Percentiles rank a stretch among this genome's conserved stretches.
Conservation (phyloP, 1,140 invertebrate species). For the Mizuhopecten yessoensis region DNA sequence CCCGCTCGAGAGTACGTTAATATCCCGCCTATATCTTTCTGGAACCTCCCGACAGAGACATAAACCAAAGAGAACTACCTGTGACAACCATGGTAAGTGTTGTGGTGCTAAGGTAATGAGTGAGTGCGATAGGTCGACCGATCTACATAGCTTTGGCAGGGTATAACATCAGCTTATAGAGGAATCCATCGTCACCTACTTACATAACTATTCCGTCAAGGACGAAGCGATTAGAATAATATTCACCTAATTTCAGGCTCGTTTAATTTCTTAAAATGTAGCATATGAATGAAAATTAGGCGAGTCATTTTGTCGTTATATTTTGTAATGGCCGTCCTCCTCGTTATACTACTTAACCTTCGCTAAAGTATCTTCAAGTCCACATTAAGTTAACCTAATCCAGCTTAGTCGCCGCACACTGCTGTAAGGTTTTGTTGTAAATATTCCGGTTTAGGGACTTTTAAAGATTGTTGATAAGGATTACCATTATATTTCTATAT, state of each 20-base stretch:
- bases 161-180: background rate
- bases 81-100: background rate
- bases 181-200: background rate
- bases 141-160: background rate
- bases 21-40: background rate
- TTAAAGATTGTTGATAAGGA: background rate
- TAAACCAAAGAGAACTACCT: background rate
- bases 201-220: background rate
- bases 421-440: background rate
- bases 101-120: background rate
- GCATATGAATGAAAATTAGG: constrained; percentile 3
- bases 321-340: background rate
- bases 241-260: too few species aligned
- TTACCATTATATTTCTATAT: background rate
- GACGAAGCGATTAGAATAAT: background rate
- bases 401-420: background rate
- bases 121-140: background rate
- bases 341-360: background rate
- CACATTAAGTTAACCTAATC: background rate
- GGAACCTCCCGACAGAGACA: background rate
- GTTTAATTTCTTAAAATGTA: background rate
- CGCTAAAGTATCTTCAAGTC: background rate
- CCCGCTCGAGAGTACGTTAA: background rate
- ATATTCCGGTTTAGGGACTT: background rate
- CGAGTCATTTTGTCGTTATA: background rate